Evolutionary conservation across 1,140 invertebrate species (phyloP).

Genomic region (Probaryconus sp.): DNA sequence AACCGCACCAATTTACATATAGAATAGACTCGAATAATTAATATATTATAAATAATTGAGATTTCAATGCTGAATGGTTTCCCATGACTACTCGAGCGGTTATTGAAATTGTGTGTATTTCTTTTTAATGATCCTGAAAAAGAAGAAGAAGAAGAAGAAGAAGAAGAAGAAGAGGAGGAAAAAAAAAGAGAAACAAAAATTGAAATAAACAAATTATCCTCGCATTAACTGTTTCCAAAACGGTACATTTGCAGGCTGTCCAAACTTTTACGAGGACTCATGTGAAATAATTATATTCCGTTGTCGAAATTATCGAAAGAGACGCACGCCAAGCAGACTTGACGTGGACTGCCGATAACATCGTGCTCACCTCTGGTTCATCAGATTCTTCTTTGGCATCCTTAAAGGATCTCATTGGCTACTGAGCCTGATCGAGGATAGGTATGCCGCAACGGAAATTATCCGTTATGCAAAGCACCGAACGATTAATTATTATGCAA

Average conservation of each 20-base stretch:
- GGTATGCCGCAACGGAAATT: slow-evolving; percentile 62
- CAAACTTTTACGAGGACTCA: not conserved
- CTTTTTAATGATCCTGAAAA: slow-evolving; percentile 3
- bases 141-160: too few relatives aligned
- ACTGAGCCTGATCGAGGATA: slow-evolving; percentile 15
- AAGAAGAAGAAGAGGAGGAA: too few relatives aligned
- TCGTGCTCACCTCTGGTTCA: slow-evolving; percentile 26
- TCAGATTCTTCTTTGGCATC: slow-evolving; percentile 13
- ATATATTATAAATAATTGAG: slow-evolving; percentile 31
- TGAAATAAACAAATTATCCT: not conserved
- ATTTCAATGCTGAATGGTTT: slow-evolving; percentile 13
- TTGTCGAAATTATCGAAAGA: slow-evolving; percentile 4
- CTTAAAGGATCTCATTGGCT: slow-evolving; percentile 19
- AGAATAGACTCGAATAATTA: slow-evolving; percentile 42
- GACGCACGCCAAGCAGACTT: not conserved
- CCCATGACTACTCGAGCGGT: not conserved
- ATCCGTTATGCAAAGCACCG: slow-evolving; percentile 67
- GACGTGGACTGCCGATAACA: slow-evolving; percentile 10
- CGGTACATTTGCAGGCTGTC: not conserved
- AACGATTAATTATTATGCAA: slow-evolving; percentile 74
- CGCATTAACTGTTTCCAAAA: not conserved
- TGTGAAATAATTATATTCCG: not conserved
- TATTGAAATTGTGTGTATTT: slow-evolving; percentile 1
- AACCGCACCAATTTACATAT: slow-evolving; percentile 51
- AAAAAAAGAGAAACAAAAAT: too few relatives aligned